phyloP scores from a whole-genome alignment of 2,113 vertebrate genomes.

The rabbit (Oryctolagus cuniculus) region DNA sequence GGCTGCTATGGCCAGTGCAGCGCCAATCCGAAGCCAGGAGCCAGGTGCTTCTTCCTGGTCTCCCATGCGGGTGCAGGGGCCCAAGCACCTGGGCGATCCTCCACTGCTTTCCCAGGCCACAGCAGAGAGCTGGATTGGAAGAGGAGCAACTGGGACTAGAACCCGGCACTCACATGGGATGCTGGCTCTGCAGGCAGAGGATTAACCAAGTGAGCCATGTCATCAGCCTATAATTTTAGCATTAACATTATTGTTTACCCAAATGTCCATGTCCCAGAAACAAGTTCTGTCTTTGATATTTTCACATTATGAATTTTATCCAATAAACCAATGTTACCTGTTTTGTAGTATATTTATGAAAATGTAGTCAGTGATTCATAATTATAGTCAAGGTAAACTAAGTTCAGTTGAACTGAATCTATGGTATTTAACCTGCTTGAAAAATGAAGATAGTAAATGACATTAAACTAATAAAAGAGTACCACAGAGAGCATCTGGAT shows the following conservation, averaged over 20 bases:
- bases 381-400: neutral
- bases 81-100: too few relatives aligned
- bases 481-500: neutral
- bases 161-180: too few relatives aligned
- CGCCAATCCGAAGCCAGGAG: too few relatives aligned
- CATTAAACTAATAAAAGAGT: neutral
- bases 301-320: neutral
- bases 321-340: neutral
- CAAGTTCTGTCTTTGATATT: neutral
- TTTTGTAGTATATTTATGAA: neutral
- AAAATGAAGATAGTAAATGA: slow-evolving; percentile 14
- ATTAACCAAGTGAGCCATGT: too few relatives aligned
- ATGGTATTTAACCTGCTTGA: neutral
- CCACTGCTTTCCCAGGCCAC: too few relatives aligned
- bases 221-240: too few relatives aligned
- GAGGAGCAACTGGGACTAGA: too few relatives aligned
- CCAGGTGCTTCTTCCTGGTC: too few relatives aligned
- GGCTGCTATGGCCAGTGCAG: too few relatives aligned
- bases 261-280: neutral
- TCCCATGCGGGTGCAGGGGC: too few relatives aligned
- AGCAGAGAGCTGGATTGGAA: too few relatives aligned
- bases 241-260: neutral
- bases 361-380: neutral
- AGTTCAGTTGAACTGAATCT: neutral
- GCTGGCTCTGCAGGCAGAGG: too few relatives aligned